Base-by-base conservation (phyloP, 2,888 invertebrate genomes). In the Dichetophora obliterata region DNA sequence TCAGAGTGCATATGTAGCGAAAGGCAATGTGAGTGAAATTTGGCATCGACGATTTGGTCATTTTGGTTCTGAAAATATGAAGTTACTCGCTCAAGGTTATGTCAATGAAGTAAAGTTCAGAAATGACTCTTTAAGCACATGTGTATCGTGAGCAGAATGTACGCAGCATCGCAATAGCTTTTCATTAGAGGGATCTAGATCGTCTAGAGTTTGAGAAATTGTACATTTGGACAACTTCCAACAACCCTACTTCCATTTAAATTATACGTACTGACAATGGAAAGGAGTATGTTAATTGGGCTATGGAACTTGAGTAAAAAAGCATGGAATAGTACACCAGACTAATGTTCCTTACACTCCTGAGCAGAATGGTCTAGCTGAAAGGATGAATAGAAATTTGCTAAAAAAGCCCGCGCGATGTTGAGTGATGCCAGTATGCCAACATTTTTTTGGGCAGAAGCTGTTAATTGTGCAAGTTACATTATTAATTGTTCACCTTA, bases 211-310 rank as follows among this genome's bases (percentile, higher is more conserved):
- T 54, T 78, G 88, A 37, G 84, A 87, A 31, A 9, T 86, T 27
- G 75, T 88, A 4, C 87, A 88, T 72, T 71, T 85, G 4, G 88
- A 88, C 80, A 4, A 31, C 31, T 31, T 5, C 5, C 31, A 31
- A n/a, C n/a, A n/a, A n/a, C n/a, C n/a, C n/a, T 31, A 31, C 31
- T 31, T 5, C 5, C 31, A 31, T 31, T 31, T 4, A 31, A 31
- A 31, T 31, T 31, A 5, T 31, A 31, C 31, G 31, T 31, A 31
- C 31, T 31, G 31, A 31, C 31, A 31, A 31, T 31, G 31, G 31
- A 31, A 31, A 31, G 31, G 31, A 31, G 31, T 31, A 31, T 31
- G 31, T 31, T 31, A 4, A 4, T 31, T 5, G 5, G 31, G 31
- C 31, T 31, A 31, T 31, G 31, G 5, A 31, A 5, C 31, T 31